Base-by-base conservation (phyloP, 1,140 invertebrate species). In the Zophobas atratus region DNA sequence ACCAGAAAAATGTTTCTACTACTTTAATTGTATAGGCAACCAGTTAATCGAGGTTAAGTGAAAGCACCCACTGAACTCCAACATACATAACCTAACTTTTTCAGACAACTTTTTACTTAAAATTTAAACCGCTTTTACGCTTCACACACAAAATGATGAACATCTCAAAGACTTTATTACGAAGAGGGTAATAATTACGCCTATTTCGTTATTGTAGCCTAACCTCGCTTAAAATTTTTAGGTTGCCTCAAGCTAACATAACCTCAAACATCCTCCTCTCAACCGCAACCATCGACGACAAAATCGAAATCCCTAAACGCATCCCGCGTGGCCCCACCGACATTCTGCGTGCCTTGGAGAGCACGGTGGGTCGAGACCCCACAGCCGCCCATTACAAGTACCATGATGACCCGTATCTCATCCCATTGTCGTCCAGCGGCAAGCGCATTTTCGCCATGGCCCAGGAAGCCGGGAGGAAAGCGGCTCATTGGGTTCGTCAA, bases 361-460 rank as follows among this genome's bases (percentile, higher is more conserved):
- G 88, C 76, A 96, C 94, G 1, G 90, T 96, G 32, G 88, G 89
- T 39, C 86, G 90, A 36, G 96, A 97, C 88, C 88, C 90, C 39
- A 95, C 93, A 20, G 94, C 93, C n/a, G 88, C 94, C 33, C 92
- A 95, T 86, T 97, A 95, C 84, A 95, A 94, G 85, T 98, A 92
- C 85, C 93, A 95, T 83, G 96, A 98, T 90, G 97, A 98, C 88
- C 96, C 96, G 2, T 97, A 90, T 85, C 87, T 98, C 1, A 93
- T 94, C 81, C 96, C 96, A n/a, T 85, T 88, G 56, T 95, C 93
- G n/a, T 94, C 93, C 86, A 83, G 88, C 51, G 86, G 89, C 2
- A 94, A 96, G 87, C 86, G 95, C 79, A 87, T 88, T 0, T 97
- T 90, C 88, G 92, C 94, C 3, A 85, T 98, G 79, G 90, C 96